A percentile compares a stretch with the other conserved stretches of the same genome.
These are phyloP conservation scores for Rotaria sp. DNA, from an alignment of 2,888 invertebrate genomes.

Conservation along the genomic window DNA sequence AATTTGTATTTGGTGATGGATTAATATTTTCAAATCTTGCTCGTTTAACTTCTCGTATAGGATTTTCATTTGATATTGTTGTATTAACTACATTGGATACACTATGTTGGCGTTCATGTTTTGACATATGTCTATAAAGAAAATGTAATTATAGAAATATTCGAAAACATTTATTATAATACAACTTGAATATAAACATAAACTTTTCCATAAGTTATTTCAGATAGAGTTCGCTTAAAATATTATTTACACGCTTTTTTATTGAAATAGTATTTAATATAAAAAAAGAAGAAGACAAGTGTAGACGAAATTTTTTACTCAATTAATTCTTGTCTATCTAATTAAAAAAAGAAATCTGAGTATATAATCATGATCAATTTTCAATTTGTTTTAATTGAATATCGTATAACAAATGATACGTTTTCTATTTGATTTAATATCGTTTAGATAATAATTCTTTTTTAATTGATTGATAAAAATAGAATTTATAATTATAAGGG, in stretches of 20 bases:
- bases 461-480: background rate
- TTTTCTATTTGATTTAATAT: background rate
- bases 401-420: background rate
- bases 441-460: background rate
- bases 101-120: constrained; percentile 30
- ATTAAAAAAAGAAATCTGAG: no score
- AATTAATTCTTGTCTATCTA: no score
- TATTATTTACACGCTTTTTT: no score
- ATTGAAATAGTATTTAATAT: no score
- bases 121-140: constrained; percentile 33
- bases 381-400: no score
- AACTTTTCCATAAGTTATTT: no score
- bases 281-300: no score
- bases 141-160: background rate
- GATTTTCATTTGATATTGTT: background rate
- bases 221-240: no score
- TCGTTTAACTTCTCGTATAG: background rate
- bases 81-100: background rate
- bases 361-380: no score
- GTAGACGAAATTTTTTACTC: no score
- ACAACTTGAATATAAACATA: no score
- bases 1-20: background rate
- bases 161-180: background rate
- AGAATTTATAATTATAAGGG: background rate
- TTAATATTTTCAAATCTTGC: background rate